Evolutionary conservation across 2,113 vertebrate genomes (phyloP), one percentile per base, ranked within the genome.

Genomic region (Chaenocephalus aceratus): DNA sequence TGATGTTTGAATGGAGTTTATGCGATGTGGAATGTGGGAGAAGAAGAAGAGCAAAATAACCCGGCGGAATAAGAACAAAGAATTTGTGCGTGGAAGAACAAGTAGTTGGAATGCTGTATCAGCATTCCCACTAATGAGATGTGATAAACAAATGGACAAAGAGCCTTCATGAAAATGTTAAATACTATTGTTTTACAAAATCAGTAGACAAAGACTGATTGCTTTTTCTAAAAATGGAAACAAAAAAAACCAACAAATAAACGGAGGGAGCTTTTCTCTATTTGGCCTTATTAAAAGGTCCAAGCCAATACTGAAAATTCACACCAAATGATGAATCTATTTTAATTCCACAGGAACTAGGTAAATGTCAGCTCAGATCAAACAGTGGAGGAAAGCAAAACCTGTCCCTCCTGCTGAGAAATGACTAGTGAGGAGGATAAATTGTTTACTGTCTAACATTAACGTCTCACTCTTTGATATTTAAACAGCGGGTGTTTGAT

Each of bases 321-420:
- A 77, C 53, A 72, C 72, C 84, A 86, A 79, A 81, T 72, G 78
- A 87, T 84, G 48, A 79, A 77, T 57, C 75, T 70, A 81, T 79
- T 86, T 58, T 87, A 88, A 88, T 86, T 79, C 73, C 70, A 78
- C 77, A 82, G 69, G 71, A 85, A 72, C 59, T 57, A 69, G 56
- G 83, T 84, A 93, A 94, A 92, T 91, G 92, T 88, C 91, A 92
- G 77, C 75, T 86, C 65, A 68, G 60, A 82, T 61, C 59, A 90
- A 82, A 82, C 84, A 85, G 59, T 72, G 14, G 41, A 83, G 69
- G 75, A 75, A 71, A 76, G 81, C 73, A 84, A 30, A 75, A 69
- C 48, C 58, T 46, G 84, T 84, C 72, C 72, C 78, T 63, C 54
- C 45, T 67, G 80, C 71, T 18, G 73, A 12, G 41, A 34, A 67